phyloP scores from a whole-genome alignment of 2,113 vertebrate genomes.

The Nycticryphes semicollaris region DNA sequence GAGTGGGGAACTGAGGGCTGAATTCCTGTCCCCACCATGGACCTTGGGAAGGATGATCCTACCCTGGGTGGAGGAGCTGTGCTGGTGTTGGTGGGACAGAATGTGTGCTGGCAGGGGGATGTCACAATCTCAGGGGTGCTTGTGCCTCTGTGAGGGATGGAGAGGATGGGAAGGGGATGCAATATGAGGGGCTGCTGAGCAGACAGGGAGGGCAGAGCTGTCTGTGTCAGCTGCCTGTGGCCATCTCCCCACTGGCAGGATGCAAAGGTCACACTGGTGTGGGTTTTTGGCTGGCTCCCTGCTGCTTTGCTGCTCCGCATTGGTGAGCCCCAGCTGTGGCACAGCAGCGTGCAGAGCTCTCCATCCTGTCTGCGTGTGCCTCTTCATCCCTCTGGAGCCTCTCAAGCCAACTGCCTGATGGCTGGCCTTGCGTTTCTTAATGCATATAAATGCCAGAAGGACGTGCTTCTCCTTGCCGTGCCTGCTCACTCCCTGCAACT shows the following conservation, averaged over 20 bases:
- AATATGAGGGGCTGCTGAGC: background rate
- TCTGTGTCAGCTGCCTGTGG: accelerated
- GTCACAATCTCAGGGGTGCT: background rate
- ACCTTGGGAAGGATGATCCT: background rate
- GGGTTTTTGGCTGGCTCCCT: background rate
- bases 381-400: background rate
- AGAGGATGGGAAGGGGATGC: background rate
- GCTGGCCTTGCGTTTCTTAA: background rate
- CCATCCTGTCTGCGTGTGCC: background rate
- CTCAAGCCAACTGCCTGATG: background rate
- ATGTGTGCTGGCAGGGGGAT: background rate
- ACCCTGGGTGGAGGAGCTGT: no score
- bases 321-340: background rate
- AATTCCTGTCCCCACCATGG: accelerated
- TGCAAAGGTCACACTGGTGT: background rate
- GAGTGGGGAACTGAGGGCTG: background rate
- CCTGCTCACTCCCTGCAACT: accelerated
- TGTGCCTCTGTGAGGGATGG: background rate
- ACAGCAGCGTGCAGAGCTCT: background rate
- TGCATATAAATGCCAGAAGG: background rate
- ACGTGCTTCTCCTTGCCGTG: background rate
- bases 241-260: accelerated
- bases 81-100: background rate
- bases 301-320: background rate
- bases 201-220: background rate